Evolutionary conservation across 2,797 vertebrate genomes (phyloP), one percentile per base, ranked within the genome.

Genomic region (Hybognathus amarus): DNA sequence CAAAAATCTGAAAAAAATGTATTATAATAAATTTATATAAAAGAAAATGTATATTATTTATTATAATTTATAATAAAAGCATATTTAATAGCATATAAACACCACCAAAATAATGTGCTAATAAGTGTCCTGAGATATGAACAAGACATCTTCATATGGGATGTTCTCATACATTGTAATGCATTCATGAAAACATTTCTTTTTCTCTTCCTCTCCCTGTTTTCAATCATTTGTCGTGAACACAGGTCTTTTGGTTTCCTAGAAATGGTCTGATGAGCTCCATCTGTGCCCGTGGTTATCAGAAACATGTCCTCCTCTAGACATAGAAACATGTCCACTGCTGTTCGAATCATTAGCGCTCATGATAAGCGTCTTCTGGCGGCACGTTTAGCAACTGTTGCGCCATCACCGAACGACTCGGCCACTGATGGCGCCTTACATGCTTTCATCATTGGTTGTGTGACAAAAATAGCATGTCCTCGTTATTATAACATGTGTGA

Each of bases 381-480:
- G 70, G 18, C 10, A 13, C 0, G 6, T 64, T 77, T 64, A 42
- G 40, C n/a, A 17, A 50, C 59, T 36, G 27, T 76, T 5, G 9
- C 42, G 42, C 33, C 76, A 66, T 38, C 76, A 64, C 6, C 5
- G 45, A 54, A 15, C 17, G 24, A 27, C 76, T 47, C 68, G 15
- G 24, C 13, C 24, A 17, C 59, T 63, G 9, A 6, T 24, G 15
- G 12, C 4, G 56, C n/a, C 11, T 11, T 24, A 12, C n/a, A 59
- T 17, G 56, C 68, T 80, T 71, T 73, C n/a, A 47, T 24, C 20
- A 24, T 17, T 30, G 24, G 4, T 63, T 36, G 54, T 17, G 20
- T 63, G 79, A 73, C 79, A 73, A 73, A 73, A 81, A 81, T 81
- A 73, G 68, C 79, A 59, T 22, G 50, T 70, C 66, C 56, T 73